Evolutionary conservation across 2,113 vertebrate species (phyloP).

Genomic region (Pagrus major): DNA sequence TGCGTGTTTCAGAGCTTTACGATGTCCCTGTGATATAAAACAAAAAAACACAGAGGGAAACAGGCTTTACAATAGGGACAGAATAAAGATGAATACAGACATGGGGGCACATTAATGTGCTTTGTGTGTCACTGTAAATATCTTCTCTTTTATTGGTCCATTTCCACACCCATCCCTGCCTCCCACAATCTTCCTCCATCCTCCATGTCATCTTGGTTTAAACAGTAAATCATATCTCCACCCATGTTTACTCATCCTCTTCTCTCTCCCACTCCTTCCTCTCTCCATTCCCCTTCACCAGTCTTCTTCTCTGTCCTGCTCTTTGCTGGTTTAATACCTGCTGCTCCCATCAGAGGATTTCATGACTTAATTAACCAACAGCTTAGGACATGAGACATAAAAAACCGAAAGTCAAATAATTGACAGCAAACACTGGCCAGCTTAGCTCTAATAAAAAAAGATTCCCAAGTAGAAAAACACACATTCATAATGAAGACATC

Average conservation of each 20-base stretch:
- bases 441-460: conserved; percentile 4
- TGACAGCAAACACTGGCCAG: conserved; percentile 9
- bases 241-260: conserved; percentile 28
- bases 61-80: neutral
- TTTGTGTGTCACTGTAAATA: neutral
- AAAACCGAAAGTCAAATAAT: conserved; percentile 3
- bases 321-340: conserved; percentile 41
- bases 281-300: conserved; percentile 11
- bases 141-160: neutral
- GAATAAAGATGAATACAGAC: conserved; percentile 2
- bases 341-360: conserved; percentile 21
- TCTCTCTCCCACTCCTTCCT: conserved; percentile 10
- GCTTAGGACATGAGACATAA: conserved; percentile 12
- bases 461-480: neutral
- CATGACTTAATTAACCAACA: conserved; percentile 17
- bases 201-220: conserved; percentile 25
- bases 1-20: conserved; percentile 32
- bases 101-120: neutral
- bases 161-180: conserved; percentile 1
- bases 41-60: conserved; percentile 9
- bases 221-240: conserved; percentile 26
- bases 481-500: neutral
- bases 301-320: neutral
- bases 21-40: conserved; percentile 12
- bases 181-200: conserved; percentile 24